A percentile compares a stretch with the other conserved stretches of the same genome.
These are phyloP conservation scores for Brachionus plicatilis DNA, from an alignment of 1,140 invertebrate genomes.

Conservation along the genomic window DNA sequence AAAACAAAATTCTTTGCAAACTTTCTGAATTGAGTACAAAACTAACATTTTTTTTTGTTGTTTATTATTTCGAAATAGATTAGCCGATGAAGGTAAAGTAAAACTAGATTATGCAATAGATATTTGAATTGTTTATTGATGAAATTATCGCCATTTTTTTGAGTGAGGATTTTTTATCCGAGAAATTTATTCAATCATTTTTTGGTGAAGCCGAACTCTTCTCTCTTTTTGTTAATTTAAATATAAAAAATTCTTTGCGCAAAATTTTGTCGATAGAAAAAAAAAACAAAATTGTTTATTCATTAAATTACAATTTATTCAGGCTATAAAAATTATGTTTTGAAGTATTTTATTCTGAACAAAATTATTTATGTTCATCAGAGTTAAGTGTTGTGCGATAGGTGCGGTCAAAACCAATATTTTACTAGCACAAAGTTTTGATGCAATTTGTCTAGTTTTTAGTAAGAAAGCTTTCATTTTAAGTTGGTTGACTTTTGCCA, in stretches of 20 bases:
- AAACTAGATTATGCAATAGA: too few relatives aligned
- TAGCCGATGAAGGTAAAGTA: not conserved
- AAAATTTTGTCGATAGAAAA: too few relatives aligned
- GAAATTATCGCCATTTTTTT: too few relatives aligned
- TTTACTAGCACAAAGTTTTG: not conserved
- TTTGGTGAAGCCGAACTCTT: too few relatives aligned
- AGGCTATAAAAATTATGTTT: too few relatives aligned
- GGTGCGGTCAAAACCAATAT: not conserved
- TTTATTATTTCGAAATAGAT: not conserved
- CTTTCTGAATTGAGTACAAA: not conserved
- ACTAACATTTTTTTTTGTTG: not conserved
- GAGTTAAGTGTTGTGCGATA: not conserved
- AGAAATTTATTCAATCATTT: too few relatives aligned
- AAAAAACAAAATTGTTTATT: too few relatives aligned
- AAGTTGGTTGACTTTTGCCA: not conserved
- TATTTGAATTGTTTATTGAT: too few relatives aligned
- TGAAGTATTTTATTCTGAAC: not conserved
- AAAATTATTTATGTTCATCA: not conserved
- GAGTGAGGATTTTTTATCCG: too few relatives aligned
- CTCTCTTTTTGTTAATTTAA: too few relatives aligned
- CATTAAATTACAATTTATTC: too few relatives aligned
- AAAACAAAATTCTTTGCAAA: not conserved
- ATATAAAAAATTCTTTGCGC: too few relatives aligned
- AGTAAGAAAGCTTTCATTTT: not conserved
- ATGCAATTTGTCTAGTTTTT: not conserved